These are phyloP conservation scores for Oligia fasciuncula DNA, from an alignment of 2,888 invertebrate species.

Conservation along the genomic window DNA sequence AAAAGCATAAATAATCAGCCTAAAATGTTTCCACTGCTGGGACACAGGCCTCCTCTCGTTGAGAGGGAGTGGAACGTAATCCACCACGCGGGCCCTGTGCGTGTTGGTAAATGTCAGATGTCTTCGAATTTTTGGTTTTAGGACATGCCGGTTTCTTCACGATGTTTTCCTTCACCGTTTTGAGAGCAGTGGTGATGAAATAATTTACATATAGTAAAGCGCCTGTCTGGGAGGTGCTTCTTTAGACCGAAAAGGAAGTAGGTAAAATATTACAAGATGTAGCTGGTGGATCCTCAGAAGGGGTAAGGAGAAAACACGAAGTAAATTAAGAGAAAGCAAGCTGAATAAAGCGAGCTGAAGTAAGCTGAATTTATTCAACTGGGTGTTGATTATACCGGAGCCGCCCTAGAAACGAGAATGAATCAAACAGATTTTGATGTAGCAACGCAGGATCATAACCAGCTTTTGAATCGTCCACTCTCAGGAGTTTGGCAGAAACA, in stretches of 20 bases:
- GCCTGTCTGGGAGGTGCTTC: not conserved
- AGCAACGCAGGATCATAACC: not conserved
- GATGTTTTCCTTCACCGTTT: too few species aligned
- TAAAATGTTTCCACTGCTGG: not conserved
- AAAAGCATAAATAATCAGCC: too few species aligned
- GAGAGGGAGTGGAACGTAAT: not conserved
- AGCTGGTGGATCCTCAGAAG: not conserved
- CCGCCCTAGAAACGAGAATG: too few species aligned
- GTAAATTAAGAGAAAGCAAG: not conserved
- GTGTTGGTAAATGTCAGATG: not conserved
- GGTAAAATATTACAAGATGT: not conserved
- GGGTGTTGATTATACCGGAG: not conserved
- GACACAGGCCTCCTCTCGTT: not conserved
- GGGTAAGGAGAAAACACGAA: not conserved
- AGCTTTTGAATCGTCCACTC: not conserved
- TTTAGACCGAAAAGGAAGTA: not conserved
- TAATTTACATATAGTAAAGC: not conserved
- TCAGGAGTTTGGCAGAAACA: constrained; percentile 7
- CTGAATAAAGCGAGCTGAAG: too few species aligned
- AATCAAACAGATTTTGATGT: not conserved
- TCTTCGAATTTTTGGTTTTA: too few species aligned
- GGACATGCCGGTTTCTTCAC: too few species aligned
- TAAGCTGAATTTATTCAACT: not conserved
- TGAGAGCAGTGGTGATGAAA: too few species aligned
- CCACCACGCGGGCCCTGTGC: not conserved